Conservation (phyloP, 2,888 invertebrate species). For the Syrista parreyssii region DNA sequence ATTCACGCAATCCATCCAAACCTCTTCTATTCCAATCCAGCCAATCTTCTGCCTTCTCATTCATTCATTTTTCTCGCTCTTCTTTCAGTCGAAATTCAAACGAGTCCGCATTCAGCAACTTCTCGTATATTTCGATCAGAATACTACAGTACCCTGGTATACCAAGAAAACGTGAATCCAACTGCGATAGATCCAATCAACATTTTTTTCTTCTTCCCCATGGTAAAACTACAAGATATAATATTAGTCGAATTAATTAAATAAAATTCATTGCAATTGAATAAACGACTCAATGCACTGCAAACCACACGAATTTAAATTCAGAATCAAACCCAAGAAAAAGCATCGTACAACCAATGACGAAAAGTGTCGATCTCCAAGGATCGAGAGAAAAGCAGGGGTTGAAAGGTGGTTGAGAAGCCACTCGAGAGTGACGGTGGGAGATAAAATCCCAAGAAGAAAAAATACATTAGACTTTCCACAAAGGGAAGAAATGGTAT, state of each 20-base stretch:
- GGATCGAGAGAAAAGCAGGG: background rate
- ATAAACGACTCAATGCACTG: background rate
- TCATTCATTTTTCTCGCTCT: background rate
- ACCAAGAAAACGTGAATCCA: background rate
- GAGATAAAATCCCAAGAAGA: conserved; percentile 23
- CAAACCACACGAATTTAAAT: background rate
- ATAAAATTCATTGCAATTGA: background rate
- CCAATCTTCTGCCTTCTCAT: background rate
- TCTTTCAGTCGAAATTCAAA: background rate
- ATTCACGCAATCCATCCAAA: background rate
- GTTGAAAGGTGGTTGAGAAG: background rate
- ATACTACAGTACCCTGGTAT: background rate
- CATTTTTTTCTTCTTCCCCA: background rate
- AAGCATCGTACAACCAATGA: background rate
- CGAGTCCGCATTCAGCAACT: background rate
- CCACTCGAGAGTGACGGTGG: conserved; percentile 32
- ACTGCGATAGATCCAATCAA: background rate
- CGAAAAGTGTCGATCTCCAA: background rate
- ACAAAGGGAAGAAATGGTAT: conserved; percentile 53
- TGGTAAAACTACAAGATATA: background rate
- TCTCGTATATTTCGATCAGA: background rate
- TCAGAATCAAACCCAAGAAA: background rate
- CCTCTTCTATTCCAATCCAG: background rate
- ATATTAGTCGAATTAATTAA: no score
- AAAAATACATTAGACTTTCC: conserved; percentile 59